phyloP scores from a whole-genome alignment of 2,113 vertebrate species.

The Melanerpes aurifrons region DNA sequence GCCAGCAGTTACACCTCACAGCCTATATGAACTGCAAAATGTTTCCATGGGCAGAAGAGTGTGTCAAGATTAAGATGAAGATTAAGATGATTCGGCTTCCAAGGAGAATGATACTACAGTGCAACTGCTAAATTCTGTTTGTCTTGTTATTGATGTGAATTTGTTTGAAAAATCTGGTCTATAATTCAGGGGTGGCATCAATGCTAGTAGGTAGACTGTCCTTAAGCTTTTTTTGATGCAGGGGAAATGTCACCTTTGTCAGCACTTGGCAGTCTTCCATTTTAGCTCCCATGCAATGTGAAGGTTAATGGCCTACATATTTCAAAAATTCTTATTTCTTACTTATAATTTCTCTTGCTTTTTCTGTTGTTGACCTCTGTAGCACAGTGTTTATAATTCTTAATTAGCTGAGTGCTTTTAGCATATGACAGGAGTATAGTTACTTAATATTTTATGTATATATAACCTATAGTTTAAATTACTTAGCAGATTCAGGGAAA shows the following conservation, averaged over 20 bases:
- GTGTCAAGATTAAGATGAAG: not conserved
- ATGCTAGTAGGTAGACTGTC: not conserved
- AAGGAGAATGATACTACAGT: not conserved
- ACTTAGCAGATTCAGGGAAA: not conserved
- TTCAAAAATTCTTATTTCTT: not conserved
- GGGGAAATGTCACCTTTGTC: not conserved
- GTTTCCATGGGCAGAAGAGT: not conserved
- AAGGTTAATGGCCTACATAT: not conserved
- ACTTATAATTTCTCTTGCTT: not conserved
- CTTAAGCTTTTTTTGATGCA: not conserved
- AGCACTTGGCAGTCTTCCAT: conserved; percentile 6
- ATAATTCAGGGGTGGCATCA: not conserved
- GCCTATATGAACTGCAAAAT: not conserved
- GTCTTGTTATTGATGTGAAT: not conserved
- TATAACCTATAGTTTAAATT: not conserved
- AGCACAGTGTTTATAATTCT: not conserved
- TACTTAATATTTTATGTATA: not conserved
- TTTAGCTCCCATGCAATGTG: conserved; percentile 4
- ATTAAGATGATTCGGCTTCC: not conserved
- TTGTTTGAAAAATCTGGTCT: not conserved
- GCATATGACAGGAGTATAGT: not conserved
- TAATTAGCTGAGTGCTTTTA: not conserved
- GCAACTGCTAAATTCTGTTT: not conserved
- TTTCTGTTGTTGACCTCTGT: not conserved
- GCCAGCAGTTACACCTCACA: not conserved